These are phyloP conservation scores for Amaurobius ferox DNA, from an alignment of 2,888 invertebrate species.

Conservation along the genomic window DNA sequence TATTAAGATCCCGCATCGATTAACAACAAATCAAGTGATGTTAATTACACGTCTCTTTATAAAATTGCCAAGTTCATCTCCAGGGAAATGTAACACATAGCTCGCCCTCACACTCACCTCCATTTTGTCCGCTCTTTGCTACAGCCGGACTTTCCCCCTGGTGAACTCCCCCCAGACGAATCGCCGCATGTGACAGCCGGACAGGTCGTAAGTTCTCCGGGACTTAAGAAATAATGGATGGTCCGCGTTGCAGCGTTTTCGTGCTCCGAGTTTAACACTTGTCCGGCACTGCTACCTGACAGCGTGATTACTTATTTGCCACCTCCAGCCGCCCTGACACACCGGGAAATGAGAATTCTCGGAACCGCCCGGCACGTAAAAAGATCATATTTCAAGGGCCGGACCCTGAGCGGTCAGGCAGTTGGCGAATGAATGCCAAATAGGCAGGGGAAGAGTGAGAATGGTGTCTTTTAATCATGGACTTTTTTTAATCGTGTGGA, in stretches of 20 bases:
- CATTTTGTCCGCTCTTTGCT: not conserved
- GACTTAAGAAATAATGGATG: slow-evolving; percentile 65
- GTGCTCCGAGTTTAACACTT: slow-evolving; percentile 66
- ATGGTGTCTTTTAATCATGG: too few species aligned
- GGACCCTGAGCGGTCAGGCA: not conserved
- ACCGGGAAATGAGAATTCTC: slow-evolving; percentile 61
- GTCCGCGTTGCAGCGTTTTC: slow-evolving; percentile 10
- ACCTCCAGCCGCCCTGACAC: slow-evolving; percentile 44
- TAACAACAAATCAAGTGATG: too few species aligned
- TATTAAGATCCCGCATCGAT: too few species aligned
- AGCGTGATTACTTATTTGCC: slow-evolving; percentile 71
- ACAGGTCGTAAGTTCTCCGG: slow-evolving; percentile 43
- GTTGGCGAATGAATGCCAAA: not conserved
- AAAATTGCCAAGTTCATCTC: too few species aligned
- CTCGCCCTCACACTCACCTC: too few species aligned
- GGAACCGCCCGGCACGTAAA: slow-evolving; percentile 69
- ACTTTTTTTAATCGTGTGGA: too few species aligned
- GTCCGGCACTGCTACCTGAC: slow-evolving; percentile 45
- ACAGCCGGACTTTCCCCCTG: too few species aligned
- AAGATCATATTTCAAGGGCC: slow-evolving; percentile 67
- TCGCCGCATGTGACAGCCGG: slow-evolving; percentile 45
- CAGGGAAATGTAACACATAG: too few species aligned
- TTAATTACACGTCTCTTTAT: too few species aligned
- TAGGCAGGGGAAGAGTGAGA: not conserved
- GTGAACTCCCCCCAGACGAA: not conserved